Conservation (phyloP, 2,113 vertebrate species). For the Hypocryptadius cinnamomeus region DNA sequence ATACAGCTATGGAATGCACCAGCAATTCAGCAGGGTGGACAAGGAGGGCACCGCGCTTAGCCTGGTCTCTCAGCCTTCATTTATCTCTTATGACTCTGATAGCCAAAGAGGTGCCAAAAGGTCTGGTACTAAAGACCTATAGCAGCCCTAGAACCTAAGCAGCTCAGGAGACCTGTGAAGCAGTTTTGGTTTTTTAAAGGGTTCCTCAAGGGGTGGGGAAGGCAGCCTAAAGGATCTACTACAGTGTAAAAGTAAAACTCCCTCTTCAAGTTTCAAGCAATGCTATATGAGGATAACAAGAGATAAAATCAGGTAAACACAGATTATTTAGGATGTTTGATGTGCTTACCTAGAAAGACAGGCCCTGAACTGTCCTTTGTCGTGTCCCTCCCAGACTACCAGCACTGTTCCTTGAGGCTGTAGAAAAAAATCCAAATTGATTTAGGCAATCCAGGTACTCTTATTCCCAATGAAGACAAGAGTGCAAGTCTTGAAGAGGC, state of each 20-base stretch:
- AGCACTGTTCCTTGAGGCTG: background rate
- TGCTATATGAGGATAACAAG: background rate
- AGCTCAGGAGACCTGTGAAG: background rate
- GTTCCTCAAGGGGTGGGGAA: background rate
- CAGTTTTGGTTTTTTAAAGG: background rate
- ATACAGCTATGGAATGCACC: background rate
- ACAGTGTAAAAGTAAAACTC: background rate
- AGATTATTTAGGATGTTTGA: background rate
- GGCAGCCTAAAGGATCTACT: background rate
- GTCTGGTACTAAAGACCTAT: background rate
- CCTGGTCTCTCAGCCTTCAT: background rate
- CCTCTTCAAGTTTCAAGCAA: background rate
- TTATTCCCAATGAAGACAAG: background rate
- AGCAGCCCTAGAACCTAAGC: background rate
- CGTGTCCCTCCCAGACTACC: background rate
- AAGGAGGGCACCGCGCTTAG: accelerated
- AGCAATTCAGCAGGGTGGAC: background rate
- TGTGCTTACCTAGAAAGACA: background rate
- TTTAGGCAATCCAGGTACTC: background rate
- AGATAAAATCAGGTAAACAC: background rate
- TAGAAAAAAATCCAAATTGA: background rate
- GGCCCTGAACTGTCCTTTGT: background rate
- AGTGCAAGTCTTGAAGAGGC: background rate
- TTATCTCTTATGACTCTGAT: background rate
- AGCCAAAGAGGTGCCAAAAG: background rate